Conservation (phyloP, 2,113 vertebrate species). For the Erpornis zantholeuca region DNA sequence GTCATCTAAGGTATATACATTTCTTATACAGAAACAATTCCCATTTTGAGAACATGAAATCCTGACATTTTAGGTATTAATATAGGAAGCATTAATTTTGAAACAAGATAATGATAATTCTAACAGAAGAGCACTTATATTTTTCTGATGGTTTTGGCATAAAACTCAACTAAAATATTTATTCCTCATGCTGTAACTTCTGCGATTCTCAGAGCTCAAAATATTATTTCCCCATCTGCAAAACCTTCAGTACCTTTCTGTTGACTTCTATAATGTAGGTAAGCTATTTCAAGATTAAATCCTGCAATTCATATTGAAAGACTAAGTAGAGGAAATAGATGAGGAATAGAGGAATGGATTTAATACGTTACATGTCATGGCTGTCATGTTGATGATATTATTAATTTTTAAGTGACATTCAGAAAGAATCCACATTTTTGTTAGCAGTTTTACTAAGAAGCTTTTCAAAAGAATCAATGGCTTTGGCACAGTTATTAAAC, state of each 20-base stretch:
- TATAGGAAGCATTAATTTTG: neutral
- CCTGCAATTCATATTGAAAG: neutral
- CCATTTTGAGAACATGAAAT: neutral
- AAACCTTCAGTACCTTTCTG: neutral
- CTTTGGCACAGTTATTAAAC: neutral
- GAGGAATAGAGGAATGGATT: neutral
- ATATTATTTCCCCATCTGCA: neutral
- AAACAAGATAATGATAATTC: neutral
- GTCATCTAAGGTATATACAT: neutral
- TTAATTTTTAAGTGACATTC: neutral
- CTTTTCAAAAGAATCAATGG: neutral
- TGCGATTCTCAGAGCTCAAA: neutral
- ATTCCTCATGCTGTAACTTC: neutral
- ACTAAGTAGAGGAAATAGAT: neutral
- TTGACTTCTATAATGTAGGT: neutral
- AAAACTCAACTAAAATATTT: neutral
- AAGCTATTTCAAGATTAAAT: neutral
- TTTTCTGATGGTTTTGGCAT: neutral
- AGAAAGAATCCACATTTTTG: neutral
- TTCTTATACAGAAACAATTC: neutral
- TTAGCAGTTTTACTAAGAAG: neutral
- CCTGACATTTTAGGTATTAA: neutral
- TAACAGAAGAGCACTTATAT: neutral
- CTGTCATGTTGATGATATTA: neutral
- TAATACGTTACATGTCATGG: neutral